Base-by-base conservation (phyloP, 2,888 invertebrate genomes). In the Lumbricus terrestris region DNA sequence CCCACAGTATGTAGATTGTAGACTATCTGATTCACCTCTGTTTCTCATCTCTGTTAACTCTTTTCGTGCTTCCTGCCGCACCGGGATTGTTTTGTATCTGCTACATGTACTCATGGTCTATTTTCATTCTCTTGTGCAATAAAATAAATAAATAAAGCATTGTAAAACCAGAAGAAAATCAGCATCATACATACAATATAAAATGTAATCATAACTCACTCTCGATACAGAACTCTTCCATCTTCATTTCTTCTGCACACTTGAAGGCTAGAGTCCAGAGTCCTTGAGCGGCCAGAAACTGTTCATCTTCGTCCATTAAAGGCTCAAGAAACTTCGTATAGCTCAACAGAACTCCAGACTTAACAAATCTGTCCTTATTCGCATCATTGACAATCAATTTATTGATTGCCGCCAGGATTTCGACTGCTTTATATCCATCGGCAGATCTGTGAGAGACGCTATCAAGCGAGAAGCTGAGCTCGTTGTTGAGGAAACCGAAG, bases 371-470 rank as follows among this genome's bases (percentile, higher is more conserved):
- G 18, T 38, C 85, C 90, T 94, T 94, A 91, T 94, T 94, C 47
- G 91, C 91, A 90, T 94, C 94, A 91, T 93, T 94, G 29, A 92
- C 92, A 15, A 93, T 92, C 23, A 94, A 91, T 89, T 93, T 93
- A 90, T 93, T 93, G 82, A 94, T 90, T 1, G 93, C 94, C 35
- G 91, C 92, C 37, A 93, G 83, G 29, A 93, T 89, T 91, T 94
- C 94, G 23, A 90, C 92, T 93, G 93, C 93, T 13, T 94, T 94
- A 91, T 92, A 93, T 91, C 93, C 93, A 47, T 91, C 0, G 23
- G 34, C 90, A 3, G 93, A 93, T 88, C 93, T 91, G 89, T 93
- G 93, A 38, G 92, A 90, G 0, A 90, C 90, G 20, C 93, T 92
- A 15, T 92, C 90, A 42, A 93, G 88, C 0, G 93, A 93, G 89